phyloP scores from a whole-genome alignment of 1,140 invertebrate genomes.

The Danaus plexippus region DNA sequence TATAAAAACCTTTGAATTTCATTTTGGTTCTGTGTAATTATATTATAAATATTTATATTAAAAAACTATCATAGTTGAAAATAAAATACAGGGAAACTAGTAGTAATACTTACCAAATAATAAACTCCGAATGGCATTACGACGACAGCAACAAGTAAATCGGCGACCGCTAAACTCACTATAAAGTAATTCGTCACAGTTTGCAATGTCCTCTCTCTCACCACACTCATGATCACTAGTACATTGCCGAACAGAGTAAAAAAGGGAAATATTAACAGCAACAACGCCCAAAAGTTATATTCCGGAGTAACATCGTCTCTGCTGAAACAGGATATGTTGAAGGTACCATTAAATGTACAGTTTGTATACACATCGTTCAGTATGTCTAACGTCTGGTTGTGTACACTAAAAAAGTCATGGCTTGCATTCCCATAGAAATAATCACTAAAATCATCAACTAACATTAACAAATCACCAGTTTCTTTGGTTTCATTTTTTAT shows the following conservation, averaged over 20 bases:
- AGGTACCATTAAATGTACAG: slow-evolving; percentile 66
- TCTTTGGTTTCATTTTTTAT: slow-evolving; percentile 53
- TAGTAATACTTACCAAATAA: slow-evolving; percentile 84
- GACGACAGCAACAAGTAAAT: slow-evolving; percentile 94
- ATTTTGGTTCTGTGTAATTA: too few species aligned
- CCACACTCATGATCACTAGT: slow-evolving; percentile 95
- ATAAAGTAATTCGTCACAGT: slow-evolving; percentile 99
- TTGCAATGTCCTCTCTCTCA: slow-evolving; percentile 89
- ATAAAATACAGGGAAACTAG: too few species aligned
- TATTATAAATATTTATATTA: too few species aligned
- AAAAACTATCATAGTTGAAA: too few species aligned
- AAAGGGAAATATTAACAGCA: slow-evolving; percentile 91
- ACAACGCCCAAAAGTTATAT: slow-evolving; percentile 85
- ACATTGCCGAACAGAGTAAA: slow-evolving; percentile 97
- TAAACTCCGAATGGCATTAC: slow-evolving; percentile 99
- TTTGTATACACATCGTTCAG: slow-evolving; percentile 59
- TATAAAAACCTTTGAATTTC: too few species aligned
- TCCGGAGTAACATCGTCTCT: slow-evolving; percentile 38
- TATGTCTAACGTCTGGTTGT: slow-evolving; percentile 39
- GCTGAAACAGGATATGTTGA: slow-evolving; percentile 64
- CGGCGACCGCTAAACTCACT: slow-evolving; percentile 96
- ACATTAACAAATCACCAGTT: slow-evolving; percentile 64
- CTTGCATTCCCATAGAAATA: slow-evolving; percentile 72
- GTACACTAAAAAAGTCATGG: slow-evolving; percentile 46
- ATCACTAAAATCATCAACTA: slow-evolving; percentile 75